Percentiles rank a stretch among this genome's conserved stretches.
phyloP scores from a whole-genome alignment of 2,888 invertebrate species.

The Philopedon plagiatum region DNA sequence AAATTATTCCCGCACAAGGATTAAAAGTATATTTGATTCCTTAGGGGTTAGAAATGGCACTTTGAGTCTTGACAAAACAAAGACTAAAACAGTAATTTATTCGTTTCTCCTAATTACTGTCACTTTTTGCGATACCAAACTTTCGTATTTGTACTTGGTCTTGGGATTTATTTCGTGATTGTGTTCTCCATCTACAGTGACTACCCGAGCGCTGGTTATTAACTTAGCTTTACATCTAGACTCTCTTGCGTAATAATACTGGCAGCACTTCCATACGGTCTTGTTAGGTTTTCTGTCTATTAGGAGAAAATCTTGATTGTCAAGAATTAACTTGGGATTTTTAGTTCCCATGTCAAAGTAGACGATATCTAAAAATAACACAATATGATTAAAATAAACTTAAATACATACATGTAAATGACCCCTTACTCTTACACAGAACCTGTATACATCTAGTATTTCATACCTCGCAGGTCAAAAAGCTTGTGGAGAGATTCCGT shows the following conservation, averaged over 20 bases:
- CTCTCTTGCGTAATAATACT: constrained; percentile 45
- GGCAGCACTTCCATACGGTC: constrained; percentile 54
- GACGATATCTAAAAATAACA: constrained; percentile 34
- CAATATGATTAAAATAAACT: too few relatives aligned
- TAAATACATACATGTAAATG: too few relatives aligned
- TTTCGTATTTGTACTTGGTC: constrained; percentile 50
- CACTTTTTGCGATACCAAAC: constrained; percentile 54
- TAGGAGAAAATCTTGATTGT: constrained; percentile 47
- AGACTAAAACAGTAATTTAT: too few relatives aligned
- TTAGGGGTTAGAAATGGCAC: too few relatives aligned
- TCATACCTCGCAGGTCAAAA: too few relatives aligned
- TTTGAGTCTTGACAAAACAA: too few relatives aligned
- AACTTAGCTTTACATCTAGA: constrained; percentile 52
- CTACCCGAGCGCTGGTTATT: constrained; percentile 53
- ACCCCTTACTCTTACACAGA: too few relatives aligned
- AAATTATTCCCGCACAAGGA: too few relatives aligned
- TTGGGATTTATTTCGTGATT: constrained; percentile 27
- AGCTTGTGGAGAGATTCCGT: too few relatives aligned
- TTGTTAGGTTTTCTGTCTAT: constrained; percentile 42
- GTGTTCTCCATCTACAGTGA: constrained; percentile 11
- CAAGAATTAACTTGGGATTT: constrained; percentile 54
- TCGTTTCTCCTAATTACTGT: constrained; percentile 48
- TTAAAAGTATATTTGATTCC: too few relatives aligned
- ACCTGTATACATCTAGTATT: too few relatives aligned
- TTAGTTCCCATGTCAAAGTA: constrained; percentile 52